phyloP scores from a whole-genome alignment of 2,888 invertebrate genomes.

The Drosophila hamatofila region DNA sequence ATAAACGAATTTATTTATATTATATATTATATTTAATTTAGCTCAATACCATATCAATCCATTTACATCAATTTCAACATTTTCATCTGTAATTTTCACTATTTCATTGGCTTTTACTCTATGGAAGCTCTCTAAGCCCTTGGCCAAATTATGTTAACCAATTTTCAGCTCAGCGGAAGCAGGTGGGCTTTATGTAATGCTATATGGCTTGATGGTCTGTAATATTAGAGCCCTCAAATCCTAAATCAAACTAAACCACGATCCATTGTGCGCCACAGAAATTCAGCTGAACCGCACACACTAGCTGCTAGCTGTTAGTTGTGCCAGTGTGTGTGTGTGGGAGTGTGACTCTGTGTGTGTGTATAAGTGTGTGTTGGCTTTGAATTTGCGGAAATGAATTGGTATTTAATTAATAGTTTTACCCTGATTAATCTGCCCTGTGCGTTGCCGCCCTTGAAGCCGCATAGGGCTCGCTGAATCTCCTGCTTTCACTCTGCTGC shows the following conservation, averaged over 20 bases:
- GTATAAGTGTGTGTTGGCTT: conserved; percentile 53
- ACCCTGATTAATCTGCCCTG: conserved; percentile 83
- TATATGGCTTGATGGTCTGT: conserved; percentile 17
- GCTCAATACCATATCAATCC: too few species aligned
- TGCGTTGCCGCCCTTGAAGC: conserved; percentile 53
- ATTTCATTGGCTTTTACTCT: conserved; percentile 14
- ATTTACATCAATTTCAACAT: not conserved
- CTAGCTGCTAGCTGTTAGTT: conserved; percentile 5
- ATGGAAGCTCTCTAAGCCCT: not conserved
- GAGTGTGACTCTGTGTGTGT: conserved; percentile 36
- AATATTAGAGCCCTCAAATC: conserved; percentile 46
- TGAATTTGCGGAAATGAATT: conserved; percentile 84
- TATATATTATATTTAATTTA: too few species aligned
- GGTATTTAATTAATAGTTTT: conserved; percentile 85
- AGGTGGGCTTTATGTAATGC: conserved; percentile 21
- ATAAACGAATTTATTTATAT: too few species aligned
- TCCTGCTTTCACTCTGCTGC: not conserved
- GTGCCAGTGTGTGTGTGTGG: conserved; percentile 3
- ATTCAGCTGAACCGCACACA: conserved; percentile 52
- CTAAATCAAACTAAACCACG: conserved; percentile 67
- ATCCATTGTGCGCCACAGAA: conserved; percentile 47
- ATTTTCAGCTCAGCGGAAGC: conserved; percentile 26
- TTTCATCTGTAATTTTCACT: not conserved
- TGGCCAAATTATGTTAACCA: conserved; percentile 40
- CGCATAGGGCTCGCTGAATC: conserved; percentile 25